Base-by-base conservation (phyloP, 1,140 invertebrate species). In the Temnothorax longispinosus region DNA sequence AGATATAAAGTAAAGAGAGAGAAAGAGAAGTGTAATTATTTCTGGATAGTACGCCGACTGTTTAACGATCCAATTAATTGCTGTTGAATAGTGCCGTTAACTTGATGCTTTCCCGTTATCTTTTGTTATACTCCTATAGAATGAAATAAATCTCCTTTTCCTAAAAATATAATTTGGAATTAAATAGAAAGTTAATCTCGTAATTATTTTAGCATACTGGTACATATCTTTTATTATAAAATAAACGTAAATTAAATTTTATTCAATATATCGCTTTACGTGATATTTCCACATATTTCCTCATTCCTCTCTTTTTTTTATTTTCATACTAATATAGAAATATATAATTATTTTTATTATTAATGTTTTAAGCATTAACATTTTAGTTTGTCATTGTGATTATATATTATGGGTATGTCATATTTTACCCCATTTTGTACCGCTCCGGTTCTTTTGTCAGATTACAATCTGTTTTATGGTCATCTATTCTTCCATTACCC, bases 1-100 rank as follows among this genome's bases (percentile, higher is more conserved):
- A 21, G 64, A 27, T 32, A 65, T 18, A 65, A 7, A 47, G 65
- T 18, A 65, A 27, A 27, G 21, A 69, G 41, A 69, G 65, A 69
- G 65, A 47, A 8, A 69, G 41, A 69, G 65, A 69, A 74, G 8
- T 27, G 41, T 74, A 84, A 84, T 74, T 74, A 82, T 82, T 58
- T 72, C 38, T 35, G 10, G 18, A 60, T 58, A 58, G 54, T 38
- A 50, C n/a, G 41, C 5, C 18, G n/a, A 47, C 44, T 84, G 21
- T 84, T 84, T 74, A 84, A 84, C 32, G 80, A 74, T 47, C 32
- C 54, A 74, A 84, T 84, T 74, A 84, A 84, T 81, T 81, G 35
- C 54, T 27, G 67, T 35, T 74, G 80, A 60, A 60, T 11, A 74
- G 41, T 60, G 27, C 35, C 35, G 8, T 78, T 27, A 47, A 27